These are phyloP conservation scores for Globodera ellingtonae DNA, from an alignment of 1,140 invertebrate species.

Conservation along the genomic window DNA sequence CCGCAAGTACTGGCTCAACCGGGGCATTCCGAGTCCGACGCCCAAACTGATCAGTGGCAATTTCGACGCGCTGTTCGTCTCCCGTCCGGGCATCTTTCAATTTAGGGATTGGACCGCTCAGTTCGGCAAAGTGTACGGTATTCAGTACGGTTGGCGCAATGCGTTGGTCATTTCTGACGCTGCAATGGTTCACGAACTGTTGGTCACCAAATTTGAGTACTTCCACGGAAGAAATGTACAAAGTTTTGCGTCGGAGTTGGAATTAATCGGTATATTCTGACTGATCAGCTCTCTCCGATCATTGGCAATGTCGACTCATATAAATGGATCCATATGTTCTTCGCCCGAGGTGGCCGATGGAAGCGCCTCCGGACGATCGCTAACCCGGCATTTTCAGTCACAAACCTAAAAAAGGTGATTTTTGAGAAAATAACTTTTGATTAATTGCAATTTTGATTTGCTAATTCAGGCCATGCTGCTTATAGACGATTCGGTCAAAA, in stretches of 20 bases:
- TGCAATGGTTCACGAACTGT: slow-evolving; percentile 25
- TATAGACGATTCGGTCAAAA: slow-evolving; percentile 13
- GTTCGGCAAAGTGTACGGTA: slow-evolving; percentile 43
- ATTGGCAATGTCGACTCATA: slow-evolving; percentile 40
- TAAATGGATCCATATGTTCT: slow-evolving; percentile 51
- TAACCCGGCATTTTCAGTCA: slow-evolving; percentile 66
- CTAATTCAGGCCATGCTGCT: not conserved
- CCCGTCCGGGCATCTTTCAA: slow-evolving; percentile 15
- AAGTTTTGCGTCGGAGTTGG: no score
- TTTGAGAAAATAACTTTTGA: not conserved
- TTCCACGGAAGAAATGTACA: slow-evolving; percentile 29
- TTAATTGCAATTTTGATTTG: not conserved
- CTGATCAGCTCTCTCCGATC: slow-evolving; percentile 40
- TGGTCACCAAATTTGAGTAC: slow-evolving; percentile 34
- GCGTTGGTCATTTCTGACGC: slow-evolving; percentile 26
- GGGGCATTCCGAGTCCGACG: slow-evolving; percentile 35
- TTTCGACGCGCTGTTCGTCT: slow-evolving; percentile 6
- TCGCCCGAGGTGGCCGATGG: slow-evolving; percentile 63
- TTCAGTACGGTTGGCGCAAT: slow-evolving; percentile 34
- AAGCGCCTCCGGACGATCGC: slow-evolving; percentile 66
- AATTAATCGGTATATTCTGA: not conserved
- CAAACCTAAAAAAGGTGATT: slow-evolving; percentile 20
- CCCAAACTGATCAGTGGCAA: slow-evolving; percentile 25
- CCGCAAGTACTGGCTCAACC: slow-evolving; percentile 28
- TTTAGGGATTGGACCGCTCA: slow-evolving; percentile 36